These are phyloP conservation scores for Tetragonisca angustula DNA, from an alignment of 2,888 invertebrate genomes.

Conservation along the genomic window DNA sequence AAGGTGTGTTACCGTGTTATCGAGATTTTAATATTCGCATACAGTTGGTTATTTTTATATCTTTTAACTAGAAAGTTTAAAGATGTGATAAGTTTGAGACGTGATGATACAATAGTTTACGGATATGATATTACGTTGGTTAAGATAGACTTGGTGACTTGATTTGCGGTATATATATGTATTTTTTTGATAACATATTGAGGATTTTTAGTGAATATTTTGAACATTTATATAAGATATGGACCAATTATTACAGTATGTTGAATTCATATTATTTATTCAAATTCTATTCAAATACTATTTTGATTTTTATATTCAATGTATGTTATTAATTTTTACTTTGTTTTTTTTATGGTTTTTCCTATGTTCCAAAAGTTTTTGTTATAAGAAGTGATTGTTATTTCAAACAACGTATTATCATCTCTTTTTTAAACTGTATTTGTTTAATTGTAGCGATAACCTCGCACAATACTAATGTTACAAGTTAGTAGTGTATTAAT, in stretches of 20 bases:
- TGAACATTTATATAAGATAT: not conserved
- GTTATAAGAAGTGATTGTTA: not conserved
- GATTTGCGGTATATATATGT: not conserved
- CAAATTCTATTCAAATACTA: not conserved
- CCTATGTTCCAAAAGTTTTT: no score
- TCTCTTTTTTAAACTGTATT: not conserved
- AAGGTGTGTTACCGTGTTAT: constrained; percentile 85
- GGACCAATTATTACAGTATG: not conserved
- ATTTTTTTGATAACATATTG: not conserved
- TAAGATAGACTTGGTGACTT: not conserved
- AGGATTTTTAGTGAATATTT: not conserved
- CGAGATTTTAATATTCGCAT: not conserved
- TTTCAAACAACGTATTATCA: not conserved
- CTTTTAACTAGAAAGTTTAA: not conserved
- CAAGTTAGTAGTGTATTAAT: constrained; percentile 11
- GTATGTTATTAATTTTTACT: not conserved
- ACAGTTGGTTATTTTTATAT: not conserved
- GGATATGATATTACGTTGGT: not conserved
- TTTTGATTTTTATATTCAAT: not conserved
- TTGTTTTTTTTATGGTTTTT: no score
- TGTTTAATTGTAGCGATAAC: not conserved
- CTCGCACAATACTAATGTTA: not conserved
- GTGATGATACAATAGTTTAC: not conserved
- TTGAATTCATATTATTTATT: not conserved
- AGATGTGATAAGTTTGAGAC: not conserved